Conservation (phyloP, 2,113 vertebrate species). For the Lampris megalopsis region DNA sequence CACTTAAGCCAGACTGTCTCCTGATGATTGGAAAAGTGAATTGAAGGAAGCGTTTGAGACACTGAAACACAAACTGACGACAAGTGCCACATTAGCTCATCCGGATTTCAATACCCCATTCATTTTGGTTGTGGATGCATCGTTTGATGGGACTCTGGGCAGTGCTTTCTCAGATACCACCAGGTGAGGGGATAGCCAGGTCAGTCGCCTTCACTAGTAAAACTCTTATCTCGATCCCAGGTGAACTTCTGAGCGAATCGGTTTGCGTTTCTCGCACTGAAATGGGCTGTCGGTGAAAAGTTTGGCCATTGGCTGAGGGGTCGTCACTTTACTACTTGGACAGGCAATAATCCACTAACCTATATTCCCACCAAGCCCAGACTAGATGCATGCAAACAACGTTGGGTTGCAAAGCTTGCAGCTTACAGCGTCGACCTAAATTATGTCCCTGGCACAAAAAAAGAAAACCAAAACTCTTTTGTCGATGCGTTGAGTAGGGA, state of each 20-base stretch:
- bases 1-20: neutral
- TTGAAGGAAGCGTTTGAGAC: neutral
- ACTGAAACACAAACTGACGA: neutral
- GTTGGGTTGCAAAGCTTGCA: no score
- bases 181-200: neutral
- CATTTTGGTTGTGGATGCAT: neutral
- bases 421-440: no score
- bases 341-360: no score
- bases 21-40: neutral
- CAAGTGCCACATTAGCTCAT: neutral
- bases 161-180: neutral
- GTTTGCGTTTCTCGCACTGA: slow-evolving; percentile 7
- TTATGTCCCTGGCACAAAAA: no score
- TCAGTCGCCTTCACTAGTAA: slow-evolving; percentile 5
- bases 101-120: neutral
- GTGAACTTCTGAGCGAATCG: slow-evolving; percentile 9
- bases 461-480: no score
- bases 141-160: neutral
- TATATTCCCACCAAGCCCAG: no score
- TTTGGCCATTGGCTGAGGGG: no score
- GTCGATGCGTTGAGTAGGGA: no score
- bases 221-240: slow-evolving; percentile 6
- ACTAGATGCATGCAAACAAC: no score
- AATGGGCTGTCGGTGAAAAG: no score
- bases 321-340: no score